phyloP scores from a whole-genome alignment of 1,140 invertebrate genomes.

The Sitophilus oryzae region DNA sequence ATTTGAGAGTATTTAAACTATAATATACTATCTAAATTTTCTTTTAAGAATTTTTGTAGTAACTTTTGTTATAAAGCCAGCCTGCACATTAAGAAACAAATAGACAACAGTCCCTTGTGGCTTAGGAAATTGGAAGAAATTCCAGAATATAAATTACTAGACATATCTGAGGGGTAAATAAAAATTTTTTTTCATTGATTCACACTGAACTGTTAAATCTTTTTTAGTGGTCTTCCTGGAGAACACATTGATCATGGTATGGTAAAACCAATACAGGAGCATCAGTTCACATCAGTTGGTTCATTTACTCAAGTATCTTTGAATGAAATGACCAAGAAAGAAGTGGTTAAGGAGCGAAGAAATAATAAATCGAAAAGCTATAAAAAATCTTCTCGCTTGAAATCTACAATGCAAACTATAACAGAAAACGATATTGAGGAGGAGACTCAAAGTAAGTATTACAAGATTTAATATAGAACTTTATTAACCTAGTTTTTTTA shows the following conservation, averaged over 20 bases:
- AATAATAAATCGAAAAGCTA: constrained; percentile 13
- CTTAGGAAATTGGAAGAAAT: constrained; percentile 63
- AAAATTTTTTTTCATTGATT: background rate
- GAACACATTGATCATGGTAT: constrained; percentile 43
- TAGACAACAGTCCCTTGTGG: constrained; percentile 78
- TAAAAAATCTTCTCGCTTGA: constrained; percentile 18
- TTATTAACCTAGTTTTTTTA: no score
- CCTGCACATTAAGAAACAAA: constrained; percentile 70
- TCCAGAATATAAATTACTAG: constrained; percentile 54
- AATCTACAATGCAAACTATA: constrained; percentile 33
- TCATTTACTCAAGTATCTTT: constrained; percentile 36
- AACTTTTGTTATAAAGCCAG: constrained; percentile 74
- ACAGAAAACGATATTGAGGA: constrained; percentile 28
- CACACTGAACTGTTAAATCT: background rate
- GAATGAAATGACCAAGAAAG: constrained; percentile 30
- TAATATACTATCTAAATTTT: background rate
- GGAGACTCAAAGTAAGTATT: constrained; percentile 1
- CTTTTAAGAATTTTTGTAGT: constrained; percentile 69
- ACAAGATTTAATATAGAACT: no score
- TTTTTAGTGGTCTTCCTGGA: constrained; percentile 40
- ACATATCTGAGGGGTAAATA: constrained; percentile 34
- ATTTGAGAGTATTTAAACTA: constrained; percentile 5
- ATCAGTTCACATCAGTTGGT: constrained; percentile 35
- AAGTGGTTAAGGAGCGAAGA: constrained; percentile 30
- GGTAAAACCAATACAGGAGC: constrained; percentile 27